Evolutionary conservation across 2,888 invertebrate genomes (phyloP).

Genomic region (Protophormia terraenovae): DNA sequence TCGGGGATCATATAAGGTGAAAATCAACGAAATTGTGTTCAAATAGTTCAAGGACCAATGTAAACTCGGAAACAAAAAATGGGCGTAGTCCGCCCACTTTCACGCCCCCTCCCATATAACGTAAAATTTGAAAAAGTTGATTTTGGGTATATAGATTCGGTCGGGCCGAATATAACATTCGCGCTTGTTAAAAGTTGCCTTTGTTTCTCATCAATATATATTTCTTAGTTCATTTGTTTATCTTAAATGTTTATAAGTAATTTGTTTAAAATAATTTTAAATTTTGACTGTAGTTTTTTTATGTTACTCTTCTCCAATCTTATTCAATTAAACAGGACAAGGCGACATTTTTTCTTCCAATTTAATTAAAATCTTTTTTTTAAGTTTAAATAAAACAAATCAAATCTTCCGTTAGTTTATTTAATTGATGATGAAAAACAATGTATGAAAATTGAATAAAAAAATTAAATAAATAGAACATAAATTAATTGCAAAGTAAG

Average conservation of each 20-base stretch:
- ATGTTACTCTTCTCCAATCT: no score
- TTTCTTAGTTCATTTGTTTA: no score
- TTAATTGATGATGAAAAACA: neutral
- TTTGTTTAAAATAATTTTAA: neutral
- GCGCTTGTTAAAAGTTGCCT: neutral
- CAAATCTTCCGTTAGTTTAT: neutral
- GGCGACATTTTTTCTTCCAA: neutral
- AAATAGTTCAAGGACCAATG: no score
- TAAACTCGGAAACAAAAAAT: no score
- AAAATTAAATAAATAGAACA: neutral
- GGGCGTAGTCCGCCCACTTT: no score
- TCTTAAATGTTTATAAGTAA: neutral
- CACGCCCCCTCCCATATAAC: no score
- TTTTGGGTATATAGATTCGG: no score
- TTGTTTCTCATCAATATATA: neutral
- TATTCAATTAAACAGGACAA: neutral
- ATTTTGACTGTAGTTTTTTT: no score
- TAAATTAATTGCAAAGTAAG: neutral
- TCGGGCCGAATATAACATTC: no score
- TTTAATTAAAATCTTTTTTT: neutral
- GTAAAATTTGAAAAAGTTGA: no score
- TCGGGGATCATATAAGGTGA: no score
- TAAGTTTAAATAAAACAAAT: neutral
- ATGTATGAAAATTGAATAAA: neutral
- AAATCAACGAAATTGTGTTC: no score